Base-by-base conservation (phyloP, 2,888 invertebrate species). In the Pecten maximus region DNA sequence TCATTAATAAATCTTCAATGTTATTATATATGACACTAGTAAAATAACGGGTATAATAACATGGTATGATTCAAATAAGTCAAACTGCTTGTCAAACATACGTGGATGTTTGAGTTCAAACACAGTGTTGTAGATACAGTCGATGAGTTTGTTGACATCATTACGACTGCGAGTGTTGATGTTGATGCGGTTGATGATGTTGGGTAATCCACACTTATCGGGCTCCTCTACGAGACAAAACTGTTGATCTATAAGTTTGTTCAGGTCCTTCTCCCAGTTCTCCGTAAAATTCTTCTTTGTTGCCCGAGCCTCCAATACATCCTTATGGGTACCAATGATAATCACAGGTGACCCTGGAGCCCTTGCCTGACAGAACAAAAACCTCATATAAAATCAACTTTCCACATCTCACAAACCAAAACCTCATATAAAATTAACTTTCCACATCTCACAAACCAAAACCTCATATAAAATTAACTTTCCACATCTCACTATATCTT, bases 341-440 rank as follows among this genome's bases (percentile, higher is more conserved):
- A 99, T 98, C 4, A 99, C 99, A 0, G 99, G 99, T 0, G 99
- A 98, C 96, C 99, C 99, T 0, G 99, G 99, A 0, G 99, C 99
- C 94, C 99, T 97, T 0, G 98, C 98, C 97, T 98, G 60, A 16
- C 6, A 39, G n/a, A 23, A 54, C 54, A 0, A 54, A 54, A 23
- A 23, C 23, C 54, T 23, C 8, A 8, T 54, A 54, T 23, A 54
- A 6, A 54, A n/a, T n/a, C n/a, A 12, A 12, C 4, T 44, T 35
- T 16, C 35, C 40, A 15, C 40, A 15, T 87, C 35, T n/a, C 35
- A 19, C 35, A 16, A 6, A 88, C 40, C 19, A 39, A 28, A 40
- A n/a, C n/a, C n/a, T n/a, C n/a, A n/a, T n/a, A n/a, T n/a, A n/a
- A n/a, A n/a, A n/a, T n/a, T n/a, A n/a, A n/a, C n/a, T n/a, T n/a